phyloP scores from a whole-genome alignment of 2,797 vertebrate genomes.

The Phoeniculus purpureus region DNA sequence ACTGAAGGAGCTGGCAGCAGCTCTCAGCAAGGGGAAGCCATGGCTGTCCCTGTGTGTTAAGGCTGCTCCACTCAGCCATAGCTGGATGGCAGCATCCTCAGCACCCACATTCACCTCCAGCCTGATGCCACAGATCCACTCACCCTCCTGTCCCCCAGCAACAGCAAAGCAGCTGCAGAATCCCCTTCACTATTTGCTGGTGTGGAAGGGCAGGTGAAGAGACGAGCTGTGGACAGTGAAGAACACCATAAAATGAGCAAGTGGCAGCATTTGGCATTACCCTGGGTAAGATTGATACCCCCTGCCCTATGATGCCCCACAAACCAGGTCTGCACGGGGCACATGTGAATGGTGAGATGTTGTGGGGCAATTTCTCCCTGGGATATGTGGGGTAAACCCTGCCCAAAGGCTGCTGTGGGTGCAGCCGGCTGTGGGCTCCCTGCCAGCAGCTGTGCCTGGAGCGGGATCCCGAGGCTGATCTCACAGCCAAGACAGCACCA shows the following conservation, averaged over 20 bases:
- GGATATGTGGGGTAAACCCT: background rate
- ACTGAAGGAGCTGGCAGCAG: background rate
- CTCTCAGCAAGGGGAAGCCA: background rate
- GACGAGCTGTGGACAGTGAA: background rate
- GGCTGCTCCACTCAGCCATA: background rate
- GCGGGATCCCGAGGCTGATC: background rate
- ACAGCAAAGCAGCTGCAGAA: background rate
- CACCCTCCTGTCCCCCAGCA: background rate
- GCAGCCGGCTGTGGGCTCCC: background rate
- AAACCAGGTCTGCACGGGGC: background rate
- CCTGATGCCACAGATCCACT: rapidly evolving
- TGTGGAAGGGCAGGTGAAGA: background rate
- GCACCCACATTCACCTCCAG: background rate
- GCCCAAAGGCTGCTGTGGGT: background rate
- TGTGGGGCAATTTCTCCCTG: background rate
- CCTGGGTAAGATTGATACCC: background rate
- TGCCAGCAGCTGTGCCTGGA: background rate
- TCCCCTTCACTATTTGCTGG: background rate
- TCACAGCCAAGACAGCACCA: slow-evolving; percentile 19
- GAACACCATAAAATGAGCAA: background rate
- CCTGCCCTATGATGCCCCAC: background rate
- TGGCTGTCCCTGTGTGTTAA: background rate
- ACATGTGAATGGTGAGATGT: rapidly evolving
- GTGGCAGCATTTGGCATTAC: background rate
- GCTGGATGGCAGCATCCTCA: background rate